These are phyloP conservation scores for Champsocephalus gunnari DNA, from an alignment of 2,797 vertebrate species.

Conservation along the genomic window DNA sequence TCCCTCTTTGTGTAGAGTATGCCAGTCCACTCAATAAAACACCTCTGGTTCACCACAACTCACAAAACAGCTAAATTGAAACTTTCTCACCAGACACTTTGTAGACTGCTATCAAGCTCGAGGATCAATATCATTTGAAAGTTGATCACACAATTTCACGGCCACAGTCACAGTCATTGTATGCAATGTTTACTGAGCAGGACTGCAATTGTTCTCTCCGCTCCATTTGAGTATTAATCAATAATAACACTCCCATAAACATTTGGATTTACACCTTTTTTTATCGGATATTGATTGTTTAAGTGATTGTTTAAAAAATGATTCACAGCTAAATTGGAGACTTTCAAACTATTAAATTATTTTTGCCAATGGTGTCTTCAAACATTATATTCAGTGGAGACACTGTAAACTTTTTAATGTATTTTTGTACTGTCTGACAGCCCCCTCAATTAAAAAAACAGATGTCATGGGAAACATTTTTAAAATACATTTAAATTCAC, in stretches of 20 bases:
- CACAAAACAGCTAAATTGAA: constrained; percentile 59
- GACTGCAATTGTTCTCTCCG: constrained; percentile 65
- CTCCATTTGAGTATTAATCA: constrained; percentile 67
- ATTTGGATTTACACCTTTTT: constrained; percentile 55
- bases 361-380: constrained; percentile 10
- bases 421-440: constrained; percentile 27
- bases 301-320: constrained; percentile 31
- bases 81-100: constrained; percentile 62
- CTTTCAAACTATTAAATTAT: constrained; percentile 23
- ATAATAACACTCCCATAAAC: constrained; percentile 65
- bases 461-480: constrained; percentile 24
- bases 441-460: constrained; percentile 17
- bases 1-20: constrained; percentile 16
- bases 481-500: constrained; percentile 2
- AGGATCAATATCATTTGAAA: constrained; percentile 73
- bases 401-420: constrained; percentile 11
- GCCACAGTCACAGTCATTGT: constrained; percentile 60
- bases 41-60: constrained; percentile 22
- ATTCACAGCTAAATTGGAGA: constrained; percentile 35
- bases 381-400: constrained; percentile 26
- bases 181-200: constrained; percentile 64
- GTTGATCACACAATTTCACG: constrained; percentile 74
- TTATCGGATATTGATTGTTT: constrained; percentile 38
- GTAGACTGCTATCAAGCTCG: constrained; percentile 43
- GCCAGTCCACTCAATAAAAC: constrained; percentile 38